Evolutionary conservation across 1,140 invertebrate species (phyloP), one percentile per base, ranked within the genome.

Genomic region (Leptopilina boulardi): DNA sequence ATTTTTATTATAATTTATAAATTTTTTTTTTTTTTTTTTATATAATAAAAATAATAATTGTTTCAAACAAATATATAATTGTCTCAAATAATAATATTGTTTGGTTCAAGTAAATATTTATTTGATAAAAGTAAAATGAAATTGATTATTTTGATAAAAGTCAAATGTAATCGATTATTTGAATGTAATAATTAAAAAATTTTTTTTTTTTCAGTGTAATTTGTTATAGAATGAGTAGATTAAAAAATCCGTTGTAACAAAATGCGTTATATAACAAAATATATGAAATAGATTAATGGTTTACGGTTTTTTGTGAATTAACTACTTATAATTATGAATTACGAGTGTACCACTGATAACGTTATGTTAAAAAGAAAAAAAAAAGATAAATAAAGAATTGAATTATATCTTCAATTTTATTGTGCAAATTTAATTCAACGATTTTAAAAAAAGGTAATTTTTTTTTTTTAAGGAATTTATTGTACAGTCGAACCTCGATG

Each of bases 361-460:
- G 75, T 86, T 88, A 78, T 90, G 84, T 89, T 86, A 86, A 84
- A 71, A 75, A 83, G 71, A 77, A 83, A 83, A 78, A 78, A n/a
- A 77, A 81, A 82, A 78, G 77, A 87, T 87, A 83, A 89, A 88
- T 89, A 89, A 90, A 88, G 75, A 86, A 86, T 80, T 80, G 71
- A 86, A 87, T 87, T 87, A 89, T 86, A 86, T 86, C 80, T 89
- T 86, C 83, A 85, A 75, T 79, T 71, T 42, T 26, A 70, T 73
- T 71, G 70, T 51, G 30, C 59, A 77, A 54, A 74, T 71, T 54
- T 75, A 71, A n/a, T 18, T 56, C 70, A 71, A 54, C 26, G 13
- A 41, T 47, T 3, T 47, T 47, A 47, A 41, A 41, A 41, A 4
- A 41, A 41, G 9, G n/a, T n/a, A n/a, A n/a, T n/a, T n/a, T n/a